Conservation (phyloP, 1,140 invertebrate species). For the Holotrichia oblita region DNA sequence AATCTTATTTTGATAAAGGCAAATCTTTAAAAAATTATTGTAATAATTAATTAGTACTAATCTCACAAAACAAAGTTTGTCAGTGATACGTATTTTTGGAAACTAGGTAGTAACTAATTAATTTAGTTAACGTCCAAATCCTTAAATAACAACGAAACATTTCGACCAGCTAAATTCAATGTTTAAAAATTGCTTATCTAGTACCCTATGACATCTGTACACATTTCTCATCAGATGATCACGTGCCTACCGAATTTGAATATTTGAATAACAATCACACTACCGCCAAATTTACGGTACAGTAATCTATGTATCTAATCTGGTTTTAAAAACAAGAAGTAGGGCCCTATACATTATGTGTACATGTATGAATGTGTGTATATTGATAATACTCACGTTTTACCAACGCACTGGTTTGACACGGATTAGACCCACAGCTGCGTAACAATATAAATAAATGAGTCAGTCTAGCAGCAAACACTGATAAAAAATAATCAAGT, state of each 20-base stretch:
- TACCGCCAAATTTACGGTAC: neutral
- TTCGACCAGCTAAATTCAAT: too few species aligned
- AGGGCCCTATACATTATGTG: neutral
- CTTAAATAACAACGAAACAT: too few species aligned
- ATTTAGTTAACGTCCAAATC: too few species aligned
- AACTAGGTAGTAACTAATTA: too few species aligned
- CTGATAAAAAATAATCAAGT: slow-evolving; percentile 35
- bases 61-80: too few species aligned
- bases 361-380: neutral
- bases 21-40: too few species aligned
- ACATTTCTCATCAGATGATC: neutral
- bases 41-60: too few species aligned
- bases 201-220: too few species aligned
- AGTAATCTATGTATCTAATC: neutral
- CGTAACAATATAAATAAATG: slow-evolving; percentile 23
- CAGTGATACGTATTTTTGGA: too few species aligned
- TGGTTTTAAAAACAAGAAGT: neutral
- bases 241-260: neutral
- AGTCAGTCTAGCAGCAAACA: slow-evolving; percentile 26
- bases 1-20: too few species aligned
- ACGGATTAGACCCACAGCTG: slow-evolving; percentile 28
- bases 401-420: slow-evolving; percentile 24
- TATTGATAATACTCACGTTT: slow-evolving; percentile 2
- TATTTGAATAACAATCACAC: neutral
- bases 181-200: too few species aligned